Percentiles rank a stretch among this genome's conserved stretches.
Conservation (phyloP, 2,113 vertebrate species). For the Elephas maximus region DNA sequence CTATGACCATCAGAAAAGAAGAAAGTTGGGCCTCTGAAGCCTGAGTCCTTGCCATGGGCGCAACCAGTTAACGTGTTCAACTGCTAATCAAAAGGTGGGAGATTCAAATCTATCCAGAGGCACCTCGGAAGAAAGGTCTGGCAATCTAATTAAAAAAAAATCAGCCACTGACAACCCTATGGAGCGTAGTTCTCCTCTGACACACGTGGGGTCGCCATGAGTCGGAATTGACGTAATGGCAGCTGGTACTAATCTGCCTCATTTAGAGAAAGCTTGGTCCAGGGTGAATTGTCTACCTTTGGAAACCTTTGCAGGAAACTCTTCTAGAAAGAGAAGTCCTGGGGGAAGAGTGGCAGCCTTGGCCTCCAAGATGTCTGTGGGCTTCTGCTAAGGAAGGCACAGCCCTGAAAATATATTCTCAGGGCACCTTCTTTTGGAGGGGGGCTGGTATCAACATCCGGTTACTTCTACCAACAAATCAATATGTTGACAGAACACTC, state of each 20-base stretch:
- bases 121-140: background rate
- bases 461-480: conserved; percentile 83
- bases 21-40: background rate
- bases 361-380: conserved; percentile 40
- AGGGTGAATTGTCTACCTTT: background rate
- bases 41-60: background rate
- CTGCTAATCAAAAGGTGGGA: background rate
- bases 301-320: background rate
- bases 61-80: background rate
- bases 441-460: background rate
- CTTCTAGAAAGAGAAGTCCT: conserved; percentile 38
- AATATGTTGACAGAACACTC: conserved; percentile 88
- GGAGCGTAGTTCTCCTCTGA: background rate
- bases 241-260: background rate
- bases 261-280: background rate
- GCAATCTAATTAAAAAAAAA: background rate
- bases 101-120: background rate
- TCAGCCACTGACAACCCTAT: background rate
- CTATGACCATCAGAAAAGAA: background rate
- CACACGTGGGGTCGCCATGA: background rate
- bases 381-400: conserved; percentile 57
- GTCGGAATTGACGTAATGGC: background rate
- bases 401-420: background rate
- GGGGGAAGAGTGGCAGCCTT: background rate
- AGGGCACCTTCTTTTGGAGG: background rate